phyloP scores from a whole-genome alignment of 2,888 invertebrate genomes.

The Ophion obscuratus region DNA sequence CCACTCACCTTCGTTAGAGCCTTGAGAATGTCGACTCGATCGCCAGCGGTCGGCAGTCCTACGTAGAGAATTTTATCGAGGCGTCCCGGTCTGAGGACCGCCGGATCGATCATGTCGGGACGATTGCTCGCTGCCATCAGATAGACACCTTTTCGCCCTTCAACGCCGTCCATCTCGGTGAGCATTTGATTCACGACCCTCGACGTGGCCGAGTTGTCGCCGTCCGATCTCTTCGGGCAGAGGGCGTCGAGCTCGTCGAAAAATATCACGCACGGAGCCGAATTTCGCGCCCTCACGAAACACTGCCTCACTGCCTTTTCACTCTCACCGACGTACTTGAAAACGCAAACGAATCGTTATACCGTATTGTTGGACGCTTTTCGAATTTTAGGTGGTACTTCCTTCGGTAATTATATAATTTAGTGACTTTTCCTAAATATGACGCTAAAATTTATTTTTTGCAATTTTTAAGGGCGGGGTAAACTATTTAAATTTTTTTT shows the following conservation, averaged over 20 bases:
- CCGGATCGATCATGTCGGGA: conserved; percentile 98
- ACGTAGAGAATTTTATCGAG: conserved; percentile 96
- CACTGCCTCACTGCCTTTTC: conserved; percentile 98
- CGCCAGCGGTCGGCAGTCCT: conserved; percentile 92
- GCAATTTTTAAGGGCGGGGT: too few relatives aligned
- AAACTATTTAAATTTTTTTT: too few relatives aligned
- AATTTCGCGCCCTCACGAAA: conserved; percentile 97
- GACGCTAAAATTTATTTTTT: too few relatives aligned
- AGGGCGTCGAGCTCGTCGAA: conserved; percentile 99
- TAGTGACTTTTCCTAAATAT: too few relatives aligned
- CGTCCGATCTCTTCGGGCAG: conserved; percentile 94
- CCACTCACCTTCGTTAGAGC: conserved; percentile 92
- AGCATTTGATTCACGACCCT: conserved; percentile 98
- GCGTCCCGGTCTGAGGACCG: conserved; percentile 95
- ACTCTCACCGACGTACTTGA: conserved; percentile 98
- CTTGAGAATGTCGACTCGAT: conserved; percentile 94
- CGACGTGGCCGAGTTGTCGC: conserved; percentile 89
- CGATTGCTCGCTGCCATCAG: conserved; percentile 98
- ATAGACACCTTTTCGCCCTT: conserved; percentile 95
- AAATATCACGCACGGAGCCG: conserved; percentile 98
- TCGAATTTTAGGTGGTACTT: too few relatives aligned
- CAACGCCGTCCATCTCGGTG: conserved; percentile 99
- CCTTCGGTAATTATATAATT: too few relatives aligned
- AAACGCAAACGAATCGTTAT: conserved; percentile 54
- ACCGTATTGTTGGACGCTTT: not conserved